phyloP scores from a whole-genome alignment of 2,113 vertebrate genomes.

The Dunckerocampus dactyliophorus region DNA sequence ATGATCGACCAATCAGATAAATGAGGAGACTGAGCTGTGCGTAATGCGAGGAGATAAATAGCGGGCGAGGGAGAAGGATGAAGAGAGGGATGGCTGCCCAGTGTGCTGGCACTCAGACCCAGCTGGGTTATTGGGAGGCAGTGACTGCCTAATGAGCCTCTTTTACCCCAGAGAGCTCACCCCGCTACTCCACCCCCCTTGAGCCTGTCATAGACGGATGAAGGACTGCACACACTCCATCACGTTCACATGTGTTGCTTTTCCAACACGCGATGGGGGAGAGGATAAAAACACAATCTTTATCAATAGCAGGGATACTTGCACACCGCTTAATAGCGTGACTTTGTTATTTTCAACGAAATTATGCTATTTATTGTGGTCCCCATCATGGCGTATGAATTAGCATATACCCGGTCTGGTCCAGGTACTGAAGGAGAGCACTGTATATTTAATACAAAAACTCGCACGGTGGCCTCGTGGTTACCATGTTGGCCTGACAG shows the following conservation, averaged over 20 bases:
- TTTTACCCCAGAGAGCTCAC: constrained; percentile 66
- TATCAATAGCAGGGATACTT: constrained; percentile 26
- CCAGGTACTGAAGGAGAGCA: no score
- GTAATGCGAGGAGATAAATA: constrained; percentile 38
- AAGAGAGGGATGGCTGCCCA: constrained; percentile 61
- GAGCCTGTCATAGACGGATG: constrained; percentile 62
- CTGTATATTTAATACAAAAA: no score
- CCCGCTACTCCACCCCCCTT: constrained; percentile 49
- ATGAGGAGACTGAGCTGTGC: constrained; percentile 26
- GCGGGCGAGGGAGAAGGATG: constrained; percentile 39
- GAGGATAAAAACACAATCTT: constrained; percentile 50
- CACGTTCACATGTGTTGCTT: constrained; percentile 60
- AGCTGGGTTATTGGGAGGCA: constrained; percentile 66
- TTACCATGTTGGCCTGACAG: no score
- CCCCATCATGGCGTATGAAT: no score
- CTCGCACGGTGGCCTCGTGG: no score
- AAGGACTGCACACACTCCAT: constrained; percentile 62
- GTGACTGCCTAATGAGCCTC: constrained; percentile 73
- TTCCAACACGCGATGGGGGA: constrained; percentile 50
- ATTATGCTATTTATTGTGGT: no score
- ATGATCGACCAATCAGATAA: constrained; percentile 21
- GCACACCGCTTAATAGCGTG: constrained; percentile 23
- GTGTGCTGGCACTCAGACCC: constrained; percentile 67
- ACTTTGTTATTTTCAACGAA: no score
- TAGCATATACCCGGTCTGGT: no score